Percentiles rank a stretch among this genome's conserved stretches.
Conservation (phyloP, 2,888 invertebrate species). For the Drosophila melanocephala region DNA sequence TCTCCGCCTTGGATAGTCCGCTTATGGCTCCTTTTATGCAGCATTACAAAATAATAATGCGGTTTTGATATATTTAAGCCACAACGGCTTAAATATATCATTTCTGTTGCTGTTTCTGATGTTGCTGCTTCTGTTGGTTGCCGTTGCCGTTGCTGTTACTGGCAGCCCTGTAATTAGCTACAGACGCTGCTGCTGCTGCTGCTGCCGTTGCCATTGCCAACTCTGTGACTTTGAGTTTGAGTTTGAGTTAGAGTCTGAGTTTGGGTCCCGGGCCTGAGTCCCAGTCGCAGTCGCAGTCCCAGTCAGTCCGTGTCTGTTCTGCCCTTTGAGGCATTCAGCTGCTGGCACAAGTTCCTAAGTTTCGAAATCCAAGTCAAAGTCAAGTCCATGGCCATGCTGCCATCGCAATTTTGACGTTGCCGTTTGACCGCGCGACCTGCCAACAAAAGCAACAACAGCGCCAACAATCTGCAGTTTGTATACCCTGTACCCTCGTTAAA, state of each 20-base stretch:
- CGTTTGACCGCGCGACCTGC: constrained; percentile 65
- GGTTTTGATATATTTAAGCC: constrained; percentile 36
- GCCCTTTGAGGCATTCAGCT: constrained; percentile 59
- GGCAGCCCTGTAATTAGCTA: constrained; percentile 81
- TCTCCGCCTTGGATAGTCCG: constrained; percentile 8
- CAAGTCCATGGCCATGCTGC: constrained; percentile 68
- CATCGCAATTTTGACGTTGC: constrained; percentile 69
- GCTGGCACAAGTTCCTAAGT: constrained; percentile 71
- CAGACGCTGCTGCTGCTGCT: constrained; percentile 64
- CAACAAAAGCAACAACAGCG: constrained; percentile 39
- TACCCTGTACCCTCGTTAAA: constrained; percentile 20
- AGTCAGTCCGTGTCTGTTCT: constrained; percentile 24
- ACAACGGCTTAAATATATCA: constrained; percentile 67
- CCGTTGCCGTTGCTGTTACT: constrained; percentile 51
- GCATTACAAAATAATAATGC: constrained; percentile 29
- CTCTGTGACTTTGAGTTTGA: constrained; percentile 46
- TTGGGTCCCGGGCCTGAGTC: background rate
- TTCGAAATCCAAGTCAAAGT: constrained; percentile 72
- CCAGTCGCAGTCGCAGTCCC: background rate
- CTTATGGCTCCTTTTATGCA: constrained; percentile 27
- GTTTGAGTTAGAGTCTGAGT: constrained; percentile 23
- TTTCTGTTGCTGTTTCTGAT: constrained; percentile 64
- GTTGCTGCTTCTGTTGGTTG: constrained; percentile 43
- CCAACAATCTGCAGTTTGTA: constrained; percentile 43
- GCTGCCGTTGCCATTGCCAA: constrained; percentile 64